Conservation (phyloP, 2,888 invertebrate species). For the Dioctria linearis region DNA sequence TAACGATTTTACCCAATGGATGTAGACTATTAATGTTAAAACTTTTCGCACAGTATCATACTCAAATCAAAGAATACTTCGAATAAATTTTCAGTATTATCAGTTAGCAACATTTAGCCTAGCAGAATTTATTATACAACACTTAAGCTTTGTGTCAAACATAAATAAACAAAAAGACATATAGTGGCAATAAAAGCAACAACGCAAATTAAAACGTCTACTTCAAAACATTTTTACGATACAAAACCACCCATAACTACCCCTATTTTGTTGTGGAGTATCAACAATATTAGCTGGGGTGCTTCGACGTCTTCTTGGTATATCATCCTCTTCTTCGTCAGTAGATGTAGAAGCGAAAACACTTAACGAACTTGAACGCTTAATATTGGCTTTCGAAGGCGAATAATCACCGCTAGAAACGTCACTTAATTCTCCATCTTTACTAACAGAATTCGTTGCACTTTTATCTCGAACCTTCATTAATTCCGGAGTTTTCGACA, state of each 20-base stretch:
- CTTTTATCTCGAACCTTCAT: slow-evolving; percentile 42
- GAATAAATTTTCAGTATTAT: no score
- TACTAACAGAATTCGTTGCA: slow-evolving; percentile 56
- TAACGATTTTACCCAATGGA: no score
- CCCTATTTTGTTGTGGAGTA: neutral
- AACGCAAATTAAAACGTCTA: neutral
- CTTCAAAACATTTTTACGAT: neutral
- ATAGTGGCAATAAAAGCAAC: no score
- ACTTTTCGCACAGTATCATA: no score
- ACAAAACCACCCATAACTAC: slow-evolving; percentile 1
- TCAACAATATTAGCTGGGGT: slow-evolving; percentile 17
- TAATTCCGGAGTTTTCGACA: slow-evolving; percentile 63
- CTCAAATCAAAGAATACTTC: no score
- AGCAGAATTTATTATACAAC: no score
- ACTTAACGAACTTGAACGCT: slow-evolving; percentile 32
- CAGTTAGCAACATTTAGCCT: no score
- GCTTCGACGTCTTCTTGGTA: slow-evolving; percentile 28
- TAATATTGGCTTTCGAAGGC: slow-evolving; percentile 17
- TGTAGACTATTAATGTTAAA: no score
- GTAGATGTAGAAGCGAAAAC: neutral
- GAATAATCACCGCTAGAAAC: slow-evolving; percentile 51
- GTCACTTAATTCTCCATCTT: slow-evolving; percentile 54
- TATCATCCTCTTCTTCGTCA: slow-evolving; percentile 25
- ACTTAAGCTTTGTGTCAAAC: neutral
- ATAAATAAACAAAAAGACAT: neutral